Percentiles rank a stretch among this genome's conserved stretches.
These are phyloP conservation scores for Ctenodactylus gundi DNA, from an alignment of 2,113 vertebrate species.

Conservation along the genomic window DNA sequence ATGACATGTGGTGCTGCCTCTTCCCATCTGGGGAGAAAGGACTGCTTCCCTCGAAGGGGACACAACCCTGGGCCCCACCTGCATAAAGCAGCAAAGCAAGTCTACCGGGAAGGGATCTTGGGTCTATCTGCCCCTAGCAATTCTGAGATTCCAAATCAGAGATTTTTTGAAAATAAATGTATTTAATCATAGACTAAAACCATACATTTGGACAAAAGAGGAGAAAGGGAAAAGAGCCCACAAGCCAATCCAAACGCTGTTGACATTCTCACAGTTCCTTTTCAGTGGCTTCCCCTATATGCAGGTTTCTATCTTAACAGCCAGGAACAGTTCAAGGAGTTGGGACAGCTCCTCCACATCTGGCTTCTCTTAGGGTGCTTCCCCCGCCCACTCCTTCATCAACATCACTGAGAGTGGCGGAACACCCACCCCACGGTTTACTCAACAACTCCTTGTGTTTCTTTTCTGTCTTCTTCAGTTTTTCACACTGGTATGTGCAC, in stretches of 20 bases:
- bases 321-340: not conserved
- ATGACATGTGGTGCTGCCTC: rapidly evolving
- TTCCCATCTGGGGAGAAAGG: not conserved
- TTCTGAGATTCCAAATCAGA: not conserved
- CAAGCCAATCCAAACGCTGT: not conserved
- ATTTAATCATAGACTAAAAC: not conserved
- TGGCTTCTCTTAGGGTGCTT: not conserved
- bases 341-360: not conserved
- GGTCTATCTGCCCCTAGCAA: not conserved
- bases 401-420: not conserved
- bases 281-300: not conserved
- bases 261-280: not conserved
- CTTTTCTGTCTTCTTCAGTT: not conserved
- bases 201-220: not conserved
- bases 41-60: not conserved
- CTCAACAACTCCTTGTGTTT: not conserved
- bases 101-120: not conserved
- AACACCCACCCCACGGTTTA: not conserved
- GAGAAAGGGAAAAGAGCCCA: not conserved
- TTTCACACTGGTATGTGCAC: not conserved
- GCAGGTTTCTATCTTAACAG: not conserved
- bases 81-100: not conserved
- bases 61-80: rapidly evolving
- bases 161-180: not conserved
- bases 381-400: not conserved